A percentile compares a stretch with the other conserved stretches of the same genome.
Conservation (phyloP, 1,140 invertebrate species). For the Temnothorax curvispinosus region DNA sequence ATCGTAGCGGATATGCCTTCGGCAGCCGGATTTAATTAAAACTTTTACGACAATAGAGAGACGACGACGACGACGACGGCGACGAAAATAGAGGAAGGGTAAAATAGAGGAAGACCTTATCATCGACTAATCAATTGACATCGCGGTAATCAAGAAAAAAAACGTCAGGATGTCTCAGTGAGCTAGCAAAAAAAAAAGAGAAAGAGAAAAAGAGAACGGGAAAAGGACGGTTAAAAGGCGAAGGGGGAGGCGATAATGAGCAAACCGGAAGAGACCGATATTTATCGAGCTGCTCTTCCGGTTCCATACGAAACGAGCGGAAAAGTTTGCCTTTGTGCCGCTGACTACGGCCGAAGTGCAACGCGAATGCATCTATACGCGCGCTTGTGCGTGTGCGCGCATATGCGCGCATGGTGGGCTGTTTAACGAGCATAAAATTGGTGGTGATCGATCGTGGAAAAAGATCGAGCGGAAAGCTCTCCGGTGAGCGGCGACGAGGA, state of each 20-base stretch:
- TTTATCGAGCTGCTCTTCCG: constrained; percentile 42
- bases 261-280: constrained; percentile 59
- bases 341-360: constrained; percentile 1
- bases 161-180: constrained; percentile 45
- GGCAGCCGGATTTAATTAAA: constrained; percentile 73
- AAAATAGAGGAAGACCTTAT: constrained; percentile 60
- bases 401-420: not conserved
- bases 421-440: constrained; percentile 70
- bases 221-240: not conserved
- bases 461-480: constrained; percentile 55
- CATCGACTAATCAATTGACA: constrained; percentile 70
- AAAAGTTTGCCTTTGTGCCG: constrained; percentile 39
- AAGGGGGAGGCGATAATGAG: constrained; percentile 63
- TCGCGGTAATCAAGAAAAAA: constrained; percentile 66
- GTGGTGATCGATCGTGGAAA: constrained; percentile 59
- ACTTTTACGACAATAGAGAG: constrained; percentile 70
- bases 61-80: not conserved
- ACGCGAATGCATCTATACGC: not conserved
- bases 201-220: not conserved
- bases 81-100: not conserved
- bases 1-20: constrained; percentile 65
- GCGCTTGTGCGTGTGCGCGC: not conserved
- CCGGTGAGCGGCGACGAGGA: constrained; percentile 13
- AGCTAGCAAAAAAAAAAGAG: constrained; percentile 43
- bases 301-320: constrained; percentile 41